These are phyloP conservation scores for Sepiola atlantica DNA, from an alignment of 2,888 invertebrate species.

Conservation along the genomic window DNA sequence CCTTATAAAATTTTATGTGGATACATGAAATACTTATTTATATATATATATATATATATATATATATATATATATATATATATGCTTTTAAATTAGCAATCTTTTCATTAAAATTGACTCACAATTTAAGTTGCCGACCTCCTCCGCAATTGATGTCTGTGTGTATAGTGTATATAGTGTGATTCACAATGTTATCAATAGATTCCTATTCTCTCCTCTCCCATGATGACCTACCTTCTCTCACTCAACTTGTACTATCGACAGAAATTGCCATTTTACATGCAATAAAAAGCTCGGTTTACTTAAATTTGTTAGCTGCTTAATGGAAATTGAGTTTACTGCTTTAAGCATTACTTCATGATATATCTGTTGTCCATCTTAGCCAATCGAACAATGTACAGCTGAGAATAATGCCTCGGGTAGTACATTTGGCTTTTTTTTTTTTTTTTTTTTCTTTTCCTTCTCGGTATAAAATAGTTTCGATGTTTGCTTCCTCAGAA, in stretches of 20 bases:
- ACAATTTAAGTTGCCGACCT: background rate
- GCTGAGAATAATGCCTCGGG: background rate
- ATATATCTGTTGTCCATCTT: background rate
- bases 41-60: too few relatives aligned
- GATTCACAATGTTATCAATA: background rate
- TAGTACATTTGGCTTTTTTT: background rate
- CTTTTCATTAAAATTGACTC: background rate
- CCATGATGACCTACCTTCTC: background rate
- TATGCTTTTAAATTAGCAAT: background rate
- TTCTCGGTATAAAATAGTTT: background rate
- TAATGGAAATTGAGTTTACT: background rate
- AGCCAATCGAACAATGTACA: background rate
- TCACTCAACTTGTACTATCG: background rate
- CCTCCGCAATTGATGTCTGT: background rate
- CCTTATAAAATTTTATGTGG: too few relatives aligned
- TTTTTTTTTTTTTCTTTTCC: background rate
- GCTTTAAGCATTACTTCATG: background rate
- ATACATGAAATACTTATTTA: too few relatives aligned
- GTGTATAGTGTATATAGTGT: too few relatives aligned
- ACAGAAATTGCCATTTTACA: background rate
- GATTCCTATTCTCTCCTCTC: background rate
- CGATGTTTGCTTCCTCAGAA: background rate
- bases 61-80: too few relatives aligned
- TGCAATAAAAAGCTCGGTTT: constrained; percentile 13
- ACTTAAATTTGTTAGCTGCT: background rate